These are phyloP conservation scores for Glyphotaelius pellucidus DNA, from an alignment of 2,888 invertebrate genomes.

Conservation along the genomic window DNA sequence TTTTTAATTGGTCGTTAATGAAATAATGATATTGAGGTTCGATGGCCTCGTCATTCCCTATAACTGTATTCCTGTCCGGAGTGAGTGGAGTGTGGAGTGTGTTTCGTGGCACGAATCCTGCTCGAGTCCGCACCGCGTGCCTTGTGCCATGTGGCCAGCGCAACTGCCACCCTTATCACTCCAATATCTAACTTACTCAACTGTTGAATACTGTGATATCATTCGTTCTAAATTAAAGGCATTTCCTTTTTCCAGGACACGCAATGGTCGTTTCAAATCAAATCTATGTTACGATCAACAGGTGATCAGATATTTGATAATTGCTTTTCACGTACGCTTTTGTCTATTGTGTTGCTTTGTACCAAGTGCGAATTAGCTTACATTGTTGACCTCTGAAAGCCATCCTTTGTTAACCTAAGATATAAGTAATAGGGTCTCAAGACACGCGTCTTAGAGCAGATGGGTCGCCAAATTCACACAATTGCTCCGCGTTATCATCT, in stretches of 20 bases:
- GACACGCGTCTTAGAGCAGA: constrained; percentile 6
- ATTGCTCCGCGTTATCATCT: not conserved
- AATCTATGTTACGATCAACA: not conserved
- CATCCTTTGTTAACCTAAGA: not conserved
- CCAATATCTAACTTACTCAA: constrained; percentile 33
- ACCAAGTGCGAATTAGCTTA: not conserved
- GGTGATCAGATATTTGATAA: not conserved
- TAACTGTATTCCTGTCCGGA: not conserved
- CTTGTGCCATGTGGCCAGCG: constrained; percentile 49
- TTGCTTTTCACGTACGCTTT: not conserved
- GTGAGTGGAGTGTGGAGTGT: not conserved
- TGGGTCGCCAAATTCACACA: not conserved
- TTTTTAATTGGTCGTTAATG: not conserved
- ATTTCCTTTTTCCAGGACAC: not conserved
- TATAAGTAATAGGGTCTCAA: not conserved
- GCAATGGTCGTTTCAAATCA: constrained; percentile 4
- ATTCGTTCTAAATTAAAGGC: not conserved
- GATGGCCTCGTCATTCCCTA: not conserved
- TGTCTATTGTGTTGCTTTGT: not conserved
- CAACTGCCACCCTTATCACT: constrained; percentile 53
- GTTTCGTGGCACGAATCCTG: not conserved
- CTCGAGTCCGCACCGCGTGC: not conserved
- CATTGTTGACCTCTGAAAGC: not conserved
- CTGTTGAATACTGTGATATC: constrained; percentile 50
- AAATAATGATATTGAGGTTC: not conserved